Evolutionary conservation across 2,888 invertebrate genomes (phyloP).

Genomic region (Thecophora atra): DNA sequence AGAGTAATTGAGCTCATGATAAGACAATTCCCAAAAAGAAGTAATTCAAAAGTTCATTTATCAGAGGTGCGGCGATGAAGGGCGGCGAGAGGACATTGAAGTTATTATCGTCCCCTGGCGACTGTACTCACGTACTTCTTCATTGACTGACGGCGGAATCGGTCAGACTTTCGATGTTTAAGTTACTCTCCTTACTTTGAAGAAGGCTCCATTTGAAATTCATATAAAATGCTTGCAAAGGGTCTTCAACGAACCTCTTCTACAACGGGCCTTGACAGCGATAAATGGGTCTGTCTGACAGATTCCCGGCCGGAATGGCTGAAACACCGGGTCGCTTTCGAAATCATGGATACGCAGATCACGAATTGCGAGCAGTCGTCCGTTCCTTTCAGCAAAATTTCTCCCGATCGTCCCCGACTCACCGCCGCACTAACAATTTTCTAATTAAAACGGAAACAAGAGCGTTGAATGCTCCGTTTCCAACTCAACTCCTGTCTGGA

Average conservation of each 20-base stretch:
- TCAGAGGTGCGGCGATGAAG: not conserved
- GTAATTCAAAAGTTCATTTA: not conserved
- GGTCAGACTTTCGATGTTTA: too few relatives aligned
- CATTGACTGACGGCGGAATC: too few relatives aligned
- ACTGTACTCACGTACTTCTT: too few relatives aligned
- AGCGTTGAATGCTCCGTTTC: constrained; percentile 46
- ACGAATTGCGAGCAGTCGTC: not conserved
- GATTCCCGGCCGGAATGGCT: not conserved
- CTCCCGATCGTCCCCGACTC: not conserved
- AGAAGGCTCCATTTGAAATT: too few relatives aligned
- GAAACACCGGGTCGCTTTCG: not conserved
- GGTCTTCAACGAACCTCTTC: constrained; percentile 29
- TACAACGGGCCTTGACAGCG: constrained; percentile 38
- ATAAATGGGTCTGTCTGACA: constrained; percentile 36
- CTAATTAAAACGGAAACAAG: constrained; percentile 50
- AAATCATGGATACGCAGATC: too few relatives aligned
- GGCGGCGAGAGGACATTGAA: not conserved
- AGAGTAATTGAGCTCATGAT: constrained; percentile 28
- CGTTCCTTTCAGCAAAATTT: not conserved
- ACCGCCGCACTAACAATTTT: constrained; percentile 44
- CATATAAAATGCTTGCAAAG: too few relatives aligned
- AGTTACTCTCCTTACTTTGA: too few relatives aligned
- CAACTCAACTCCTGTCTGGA: constrained; percentile 48
- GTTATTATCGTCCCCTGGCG: too few relatives aligned
- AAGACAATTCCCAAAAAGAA: constrained; percentile 17